Evolutionary conservation across 2,113 vertebrate species (phyloP).

Genomic region (Drymodes brunneopygia): DNA sequence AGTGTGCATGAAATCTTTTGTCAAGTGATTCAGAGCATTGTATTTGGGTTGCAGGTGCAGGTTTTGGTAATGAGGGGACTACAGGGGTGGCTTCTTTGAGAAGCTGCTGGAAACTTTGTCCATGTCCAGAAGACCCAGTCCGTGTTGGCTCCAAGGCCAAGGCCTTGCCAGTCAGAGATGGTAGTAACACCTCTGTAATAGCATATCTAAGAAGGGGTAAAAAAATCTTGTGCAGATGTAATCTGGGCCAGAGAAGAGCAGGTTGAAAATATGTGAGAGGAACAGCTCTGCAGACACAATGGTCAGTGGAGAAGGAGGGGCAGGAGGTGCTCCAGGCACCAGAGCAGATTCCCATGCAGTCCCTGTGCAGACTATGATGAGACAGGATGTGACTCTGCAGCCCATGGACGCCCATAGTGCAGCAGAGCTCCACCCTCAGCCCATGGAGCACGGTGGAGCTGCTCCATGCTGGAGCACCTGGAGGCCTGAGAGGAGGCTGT

Average conservation of each 20-base stretch:
- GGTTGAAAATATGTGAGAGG: background rate
- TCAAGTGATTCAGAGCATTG: background rate
- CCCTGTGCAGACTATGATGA: accelerated
- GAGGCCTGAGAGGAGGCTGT: background rate
- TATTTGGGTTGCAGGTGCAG: background rate
- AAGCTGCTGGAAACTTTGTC: background rate
- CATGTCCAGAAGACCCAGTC: background rate
- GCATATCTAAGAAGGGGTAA: background rate
- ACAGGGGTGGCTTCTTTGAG: background rate
- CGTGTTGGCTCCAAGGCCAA: background rate
- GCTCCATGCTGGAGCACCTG: accelerated
- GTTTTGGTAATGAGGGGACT: background rate
- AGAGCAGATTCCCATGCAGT: background rate
- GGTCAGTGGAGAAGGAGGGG: background rate
- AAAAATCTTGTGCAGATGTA: background rate
- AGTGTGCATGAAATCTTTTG: background rate
- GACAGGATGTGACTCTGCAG: background rate
- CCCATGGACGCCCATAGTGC: too few relatives aligned
- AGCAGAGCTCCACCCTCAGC: background rate
- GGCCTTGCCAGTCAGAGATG: background rate
- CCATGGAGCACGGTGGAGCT: background rate
- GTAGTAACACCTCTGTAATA: accelerated
- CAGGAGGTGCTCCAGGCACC: background rate
- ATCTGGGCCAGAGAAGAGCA: background rate
- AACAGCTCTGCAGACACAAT: background rate